Evolutionary conservation across 2,888 invertebrate species (phyloP), one percentile per base, ranked within the genome.

Genomic region (Camptogramma bilineatum): DNA sequence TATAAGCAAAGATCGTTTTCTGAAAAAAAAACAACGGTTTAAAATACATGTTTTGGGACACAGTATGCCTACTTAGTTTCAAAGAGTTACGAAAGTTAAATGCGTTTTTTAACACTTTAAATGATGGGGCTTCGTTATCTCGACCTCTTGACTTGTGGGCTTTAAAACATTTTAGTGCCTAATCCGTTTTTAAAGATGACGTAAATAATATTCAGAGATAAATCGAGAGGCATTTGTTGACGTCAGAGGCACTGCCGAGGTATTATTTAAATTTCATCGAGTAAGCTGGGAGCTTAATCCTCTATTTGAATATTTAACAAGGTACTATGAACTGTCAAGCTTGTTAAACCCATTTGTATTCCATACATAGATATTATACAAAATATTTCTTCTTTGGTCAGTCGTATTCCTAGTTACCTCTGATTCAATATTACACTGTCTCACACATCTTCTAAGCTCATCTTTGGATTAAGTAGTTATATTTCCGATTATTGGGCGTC

Each of bases 191-290:
- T 79, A 80, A n/a, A 82, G 79, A 73, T 78, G 82, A 83, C 84
- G 76, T 85, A 78, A 83, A 81, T 82, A 82, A 83, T 83, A 80
- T 81, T 73, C 66, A 77, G 75, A 77, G 81, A 86, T 87, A 83
- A 86, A 86, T 82, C 76, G 79, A 69, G 70, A 67, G 62, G 76
- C 80, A 83, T 83, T 83, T 83, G 80, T 76, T 73, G 68, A 70
- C 78, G 84, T 81, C 82, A 75, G 66, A 79, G 66, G 67, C 73
- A 54, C 60, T 58, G 71, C 73, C 63, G 75, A 66, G 47, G 81
- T 76, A 82, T 87, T 87, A 88, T 88, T 87, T 75, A 87, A 85
- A 86, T 87, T 82, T 87, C 81, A 78, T 73, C 83, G 78, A 72
- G 84, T 83, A 83, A 84, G 79, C 74, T 75, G 76, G 81, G 72